Base-by-base conservation (phyloP, 2,797 vertebrate species). In the Gobionotothen gibberifrons region DNA sequence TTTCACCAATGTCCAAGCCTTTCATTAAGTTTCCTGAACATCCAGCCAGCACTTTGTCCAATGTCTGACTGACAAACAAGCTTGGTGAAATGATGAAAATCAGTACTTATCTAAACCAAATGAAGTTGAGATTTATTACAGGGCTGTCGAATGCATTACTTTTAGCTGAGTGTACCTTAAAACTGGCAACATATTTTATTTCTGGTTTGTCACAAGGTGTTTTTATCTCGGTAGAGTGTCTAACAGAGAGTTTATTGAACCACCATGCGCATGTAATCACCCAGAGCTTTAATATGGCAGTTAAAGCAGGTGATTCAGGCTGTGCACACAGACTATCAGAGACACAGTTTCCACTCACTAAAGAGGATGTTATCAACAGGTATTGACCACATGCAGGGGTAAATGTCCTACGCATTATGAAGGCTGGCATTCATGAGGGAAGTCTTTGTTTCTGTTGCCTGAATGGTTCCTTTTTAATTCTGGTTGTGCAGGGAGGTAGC, bases 401-500 rank as follows among this genome's bases (percentile, higher is more conserved):
- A 56, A 46, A 13, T 32, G 5, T 42, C 29, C 1, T 21, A 0
- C 42, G 9, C 13, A 4, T 59, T 61, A 19, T 39, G 16, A 71
- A n/a, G 17, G 49, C 19, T 4, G 4, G 51, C 5, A 26, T 63
- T n/a, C 16, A 47, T 70, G 53, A 75, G 40, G 36, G 40, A 75
- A 48, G 36, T 26, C 39, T 74, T 57, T 72, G 68, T 80, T 54
- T 60, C 22, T 5, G 29, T 62, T 3, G 47, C 15, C 21, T 69
- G 42, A 68, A 64, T 65, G 36, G 53, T 72, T 44, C 69, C n/a
- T 60, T 47, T 47, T 80, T 67, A 46, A 22, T 63, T 55, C 26
- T 60, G 73, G 16, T 39, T 36, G 21, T 60, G 19, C 15, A 22
- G 61, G 51, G 53, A 42, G 58, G 51, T 49, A 42, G 29, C 55